Evolutionary conservation across 2,113 vertebrate species (phyloP), one percentile per base, ranked within the genome.

Genomic region (Tachuris rubrigastra): DNA sequence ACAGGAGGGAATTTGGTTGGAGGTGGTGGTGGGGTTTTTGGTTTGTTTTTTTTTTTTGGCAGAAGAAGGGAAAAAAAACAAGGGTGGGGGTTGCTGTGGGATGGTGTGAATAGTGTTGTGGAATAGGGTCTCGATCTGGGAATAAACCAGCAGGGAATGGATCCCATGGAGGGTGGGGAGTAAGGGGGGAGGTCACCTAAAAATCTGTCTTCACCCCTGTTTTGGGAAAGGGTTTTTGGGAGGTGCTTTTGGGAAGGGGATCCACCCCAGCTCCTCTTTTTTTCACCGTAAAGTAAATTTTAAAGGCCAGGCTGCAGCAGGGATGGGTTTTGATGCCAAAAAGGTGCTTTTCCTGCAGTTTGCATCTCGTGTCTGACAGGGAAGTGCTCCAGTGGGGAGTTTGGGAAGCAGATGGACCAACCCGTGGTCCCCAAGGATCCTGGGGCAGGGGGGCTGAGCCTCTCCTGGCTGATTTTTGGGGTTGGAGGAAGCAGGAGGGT

Each of bases 1-100:
- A 91, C 94, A 96, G 23, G 68, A 96, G 97, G 97, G 97, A 96
- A 96, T 97, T 97, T n/a, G n/a, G n/a, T n/a, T n/a, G n/a, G n/a
- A n/a, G n/a, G n/a, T n/a, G n/a, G n/a, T n/a, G n/a, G n/a, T n/a
- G n/a, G n/a, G n/a, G 33, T 55, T 56, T 21, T 30, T 55, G 12
- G 97, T 97, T 56, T 28, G 28, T 30, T 18, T 53, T 30, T 10
- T 18, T 35, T 58, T n/a, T 58, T 21, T 58, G 67, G 72, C 87
- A 88, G 85, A 84, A 79, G 33, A 35, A 72, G 78, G 85, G 92
- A 8, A 79, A 69, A 90, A 89, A 46, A 28, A 5, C 9, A 13
- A 44, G 41, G 49, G 14, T 33, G 7, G 20, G 41, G 8, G 85
- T 92, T 90, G 93, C 53, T 28, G 5, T 28, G 50, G 50, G 25